These are phyloP conservation scores for Xanthia togata DNA, from an alignment of 2,888 invertebrate species.

Conservation along the genomic window DNA sequence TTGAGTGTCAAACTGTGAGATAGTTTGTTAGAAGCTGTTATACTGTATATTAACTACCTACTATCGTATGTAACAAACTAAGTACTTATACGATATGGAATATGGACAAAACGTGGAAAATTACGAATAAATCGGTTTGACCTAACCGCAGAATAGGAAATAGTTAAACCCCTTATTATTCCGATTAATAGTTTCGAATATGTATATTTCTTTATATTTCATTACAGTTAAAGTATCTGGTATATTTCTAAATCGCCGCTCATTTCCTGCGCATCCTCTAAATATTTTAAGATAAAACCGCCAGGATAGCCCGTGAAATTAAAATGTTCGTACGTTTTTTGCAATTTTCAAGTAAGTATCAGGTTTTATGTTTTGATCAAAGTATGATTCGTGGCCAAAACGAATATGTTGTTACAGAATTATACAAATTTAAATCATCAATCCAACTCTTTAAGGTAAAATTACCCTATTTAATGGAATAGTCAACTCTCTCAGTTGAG, in stretches of 20 bases:
- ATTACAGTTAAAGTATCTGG: neutral
- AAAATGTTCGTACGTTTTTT: too few relatives aligned
- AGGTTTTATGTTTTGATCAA: too few relatives aligned
- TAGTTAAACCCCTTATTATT: neutral
- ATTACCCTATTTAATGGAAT: too few relatives aligned
- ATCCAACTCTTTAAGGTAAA: too few relatives aligned
- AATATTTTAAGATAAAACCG: too few relatives aligned
- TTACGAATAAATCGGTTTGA: neutral
- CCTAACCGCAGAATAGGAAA: neutral
- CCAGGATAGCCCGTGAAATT: too few relatives aligned
- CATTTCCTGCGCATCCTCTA: too few relatives aligned
- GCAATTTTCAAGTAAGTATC: too few relatives aligned
- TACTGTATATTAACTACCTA: neutral
- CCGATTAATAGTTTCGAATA: neutral
- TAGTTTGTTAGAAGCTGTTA: neutral
- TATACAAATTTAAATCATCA: too few relatives aligned
- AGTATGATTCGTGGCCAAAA: too few relatives aligned
- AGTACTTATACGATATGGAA: neutral
- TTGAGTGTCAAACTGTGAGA: slow-evolving; percentile 26
- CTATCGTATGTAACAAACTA: neutral
- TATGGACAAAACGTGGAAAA: neutral
- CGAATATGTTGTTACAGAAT: too few relatives aligned
- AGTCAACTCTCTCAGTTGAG: too few relatives aligned
- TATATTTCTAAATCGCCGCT: neutral
- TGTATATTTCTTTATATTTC: neutral